Evolutionary conservation across 1,140 invertebrate species (phyloP).

Genomic region (Penaeus vannamei): DNA sequence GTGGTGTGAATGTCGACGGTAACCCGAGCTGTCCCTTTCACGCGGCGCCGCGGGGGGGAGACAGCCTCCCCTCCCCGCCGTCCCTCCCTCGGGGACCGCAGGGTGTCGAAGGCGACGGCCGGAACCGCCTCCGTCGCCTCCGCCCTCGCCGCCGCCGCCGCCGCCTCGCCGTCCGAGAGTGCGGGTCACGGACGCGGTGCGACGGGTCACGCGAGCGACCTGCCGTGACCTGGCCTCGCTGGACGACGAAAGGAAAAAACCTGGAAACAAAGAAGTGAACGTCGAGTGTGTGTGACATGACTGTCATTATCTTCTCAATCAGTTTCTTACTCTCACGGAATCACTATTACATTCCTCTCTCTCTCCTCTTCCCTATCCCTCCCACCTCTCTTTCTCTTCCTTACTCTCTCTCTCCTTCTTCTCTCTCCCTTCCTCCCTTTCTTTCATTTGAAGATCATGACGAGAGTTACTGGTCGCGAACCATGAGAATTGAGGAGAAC

Average conservation of each 20-base stretch:
- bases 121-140: not conserved
- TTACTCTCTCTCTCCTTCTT: not conserved
- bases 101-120: no score
- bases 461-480: not conserved
- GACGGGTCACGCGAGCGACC: no score
- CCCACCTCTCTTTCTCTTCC: no score
- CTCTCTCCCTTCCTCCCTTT: not conserved
- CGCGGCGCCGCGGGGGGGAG: slow-evolving; percentile 41
- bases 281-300: no score
- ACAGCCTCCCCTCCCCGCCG: not conserved
- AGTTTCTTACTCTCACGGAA: not conserved
- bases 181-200: no score
- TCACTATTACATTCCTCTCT: not conserved
- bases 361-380: not conserved
- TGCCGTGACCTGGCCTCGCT: no score
- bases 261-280: no score
- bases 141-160: no score
- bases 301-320: not conserved
- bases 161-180: no score
- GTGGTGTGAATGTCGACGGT: slow-evolving; percentile 54
- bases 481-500: not conserved
- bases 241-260: no score
- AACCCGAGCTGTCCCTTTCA: slow-evolving; percentile 50
- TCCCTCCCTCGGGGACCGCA: not conserved
- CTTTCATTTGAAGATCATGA: not conserved